Percentiles rank a stretch among this genome's conserved stretches.
phyloP scores from a whole-genome alignment of 2,797 vertebrate genomes.

The Calcarius lapponicus region DNA sequence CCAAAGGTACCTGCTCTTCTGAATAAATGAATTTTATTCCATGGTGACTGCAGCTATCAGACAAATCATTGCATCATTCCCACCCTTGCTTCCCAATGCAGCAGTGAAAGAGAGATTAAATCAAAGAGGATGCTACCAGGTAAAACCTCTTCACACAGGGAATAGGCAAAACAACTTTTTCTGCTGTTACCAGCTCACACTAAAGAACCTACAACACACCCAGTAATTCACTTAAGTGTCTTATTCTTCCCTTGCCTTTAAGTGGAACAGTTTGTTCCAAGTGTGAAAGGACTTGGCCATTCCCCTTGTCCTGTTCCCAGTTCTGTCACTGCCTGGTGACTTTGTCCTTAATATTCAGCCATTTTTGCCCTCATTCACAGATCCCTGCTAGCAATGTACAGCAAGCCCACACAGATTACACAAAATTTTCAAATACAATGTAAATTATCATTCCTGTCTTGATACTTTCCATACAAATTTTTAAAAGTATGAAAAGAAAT shows the following conservation, averaged over 20 bases:
- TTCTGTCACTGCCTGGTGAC: not conserved
- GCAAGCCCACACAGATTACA: not conserved
- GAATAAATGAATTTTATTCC: not conserved
- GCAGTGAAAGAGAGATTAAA: not conserved
- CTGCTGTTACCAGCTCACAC: not conserved
- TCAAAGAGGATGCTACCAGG: not conserved
- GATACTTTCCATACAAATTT: not conserved
- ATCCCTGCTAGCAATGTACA: not conserved
- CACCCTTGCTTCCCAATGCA: not conserved
- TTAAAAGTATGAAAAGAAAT: not conserved
- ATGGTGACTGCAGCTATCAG: not conserved
- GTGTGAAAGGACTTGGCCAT: not conserved
- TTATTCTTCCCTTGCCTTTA: not conserved
- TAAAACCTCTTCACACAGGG: not conserved
- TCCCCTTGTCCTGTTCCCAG: not conserved
- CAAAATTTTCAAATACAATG: not conserved
- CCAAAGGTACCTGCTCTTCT: not conserved
- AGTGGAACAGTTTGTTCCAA: conserved; percentile 10
- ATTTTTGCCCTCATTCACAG: not conserved
- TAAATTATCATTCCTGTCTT: not conserved
- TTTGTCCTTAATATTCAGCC: not conserved
- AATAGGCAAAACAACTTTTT: not conserved
- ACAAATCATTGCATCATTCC: not conserved
- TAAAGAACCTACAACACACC: not conserved
- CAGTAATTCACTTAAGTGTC: not conserved